Base-by-base conservation (phyloP, 1,140 invertebrate species). In the Globodera ellingtonae region DNA sequence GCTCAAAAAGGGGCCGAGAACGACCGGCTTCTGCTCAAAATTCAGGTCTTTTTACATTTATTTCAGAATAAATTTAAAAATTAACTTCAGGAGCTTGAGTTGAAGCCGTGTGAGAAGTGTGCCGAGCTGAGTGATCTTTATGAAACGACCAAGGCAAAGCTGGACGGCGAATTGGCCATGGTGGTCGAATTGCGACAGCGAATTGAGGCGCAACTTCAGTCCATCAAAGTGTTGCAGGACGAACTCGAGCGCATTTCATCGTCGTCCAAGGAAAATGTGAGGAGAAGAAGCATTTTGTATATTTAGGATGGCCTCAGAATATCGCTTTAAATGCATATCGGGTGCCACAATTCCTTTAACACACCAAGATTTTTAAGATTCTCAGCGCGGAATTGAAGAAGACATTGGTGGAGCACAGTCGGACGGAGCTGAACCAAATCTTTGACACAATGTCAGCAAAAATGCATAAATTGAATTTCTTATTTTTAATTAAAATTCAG, bases 361-460 rank as follows among this genome's bases (percentile, higher is more conserved):
- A 69, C 9, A 13, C 1, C 66, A 44, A 0, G 2, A 13, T 69
- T 69, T 69, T 69, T 13, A 69, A 69, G 66, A 69, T 9, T 35
- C 35, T 35, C 8, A 69, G n/a, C 66, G 10, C 67, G 46, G 46
- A 70, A 9, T 44, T 62, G 56, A 62, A 62, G 56, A 15, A 62
- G 56, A 62, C 13, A 1, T 7, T 70, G 67, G 13, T 70, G 8
- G 67, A 44, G 35, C 67, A 70, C 8, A 70, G 35, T 70, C 67
- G 67, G 9, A 18, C 8, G 67, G 67, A 70, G 67, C 13, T 70
- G 67, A 44, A 24, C 67, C 21, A 70, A 18, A 70, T 70, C 24
- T 35, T 44, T 10, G 67, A 70, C 67, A 70, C 67, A 18, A 47
- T 70, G 67, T 70, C 67, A 70, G 46, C 59, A 65, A 65, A 24